Base-by-base conservation (phyloP, 2,888 invertebrate genomes). In the Tribolium freemani region DNA sequence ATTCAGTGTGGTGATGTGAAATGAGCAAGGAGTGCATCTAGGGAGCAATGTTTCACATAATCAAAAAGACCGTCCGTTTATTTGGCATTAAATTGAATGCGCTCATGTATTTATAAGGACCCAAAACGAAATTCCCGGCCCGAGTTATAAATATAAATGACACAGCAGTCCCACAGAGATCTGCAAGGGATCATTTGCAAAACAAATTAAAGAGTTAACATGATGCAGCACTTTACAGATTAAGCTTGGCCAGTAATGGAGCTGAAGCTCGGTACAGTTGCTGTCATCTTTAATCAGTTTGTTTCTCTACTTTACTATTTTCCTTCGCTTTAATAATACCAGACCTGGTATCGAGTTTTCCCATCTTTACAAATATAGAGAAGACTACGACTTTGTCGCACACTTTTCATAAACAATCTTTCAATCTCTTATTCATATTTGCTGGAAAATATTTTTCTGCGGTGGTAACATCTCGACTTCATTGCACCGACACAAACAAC, bases 141-240 rank as follows among this genome's bases (percentile, higher is more conserved):
- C 72, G 60, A 73, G 74, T 75, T 76, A 77, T 77, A 77, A 77
- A 77, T 77, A 77, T 77, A 77, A 76, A 76, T 76, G 77, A 77
- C 76, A 73, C 75, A 70, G 75, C 69, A 64, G 71, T 70, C 71
- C 76, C 74, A 69, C 78, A 72, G 72, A 75, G 76, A 76, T 75
- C 74, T 73, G 75, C 72, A 72, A 77, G 75, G 80, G 80, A 81
- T 84, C 83, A 84, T 84, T 84, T 84, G 84, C 84, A 84, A 84
- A 85, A 84, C 84, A 84, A 84, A 84, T 85, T 85, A 84, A 84
- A 84, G 83, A 84, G 82, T 84, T 83, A 82, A 84, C 84, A 84
- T 83, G 84, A 82, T 81, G 84, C 83, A 84, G 84, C 84, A 84
- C 84, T 84, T 83, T 83, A 81, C 78, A 82, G 83, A 84, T 84